phyloP scores from a whole-genome alignment of 23 tunicate species.

The Botrylloides violaceus region DNA sequence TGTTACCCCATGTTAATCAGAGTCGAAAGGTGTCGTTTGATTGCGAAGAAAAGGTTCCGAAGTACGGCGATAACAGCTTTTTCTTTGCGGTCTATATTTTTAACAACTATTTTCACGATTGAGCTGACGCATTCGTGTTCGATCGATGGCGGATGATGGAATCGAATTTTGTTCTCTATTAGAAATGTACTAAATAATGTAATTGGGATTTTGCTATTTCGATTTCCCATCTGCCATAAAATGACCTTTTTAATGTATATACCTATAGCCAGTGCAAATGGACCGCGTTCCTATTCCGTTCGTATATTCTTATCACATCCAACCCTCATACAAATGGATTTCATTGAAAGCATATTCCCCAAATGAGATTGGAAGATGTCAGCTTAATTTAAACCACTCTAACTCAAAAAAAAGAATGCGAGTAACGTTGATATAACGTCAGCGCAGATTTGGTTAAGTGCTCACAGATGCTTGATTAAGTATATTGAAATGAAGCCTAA shows the following conservation, averaged over 20 bases:
- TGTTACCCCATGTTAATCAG: background rate
- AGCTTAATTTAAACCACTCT: too few species aligned
- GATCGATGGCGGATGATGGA: background rate
- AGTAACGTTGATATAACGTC: too few species aligned
- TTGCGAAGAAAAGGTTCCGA: background rate
- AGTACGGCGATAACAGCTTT: background rate
- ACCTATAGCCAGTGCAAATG: background rate
- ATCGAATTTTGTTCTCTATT: background rate
- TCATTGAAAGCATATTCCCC: background rate
- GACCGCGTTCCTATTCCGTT: background rate
- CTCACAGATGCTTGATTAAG: too few species aligned
- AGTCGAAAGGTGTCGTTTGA: background rate
- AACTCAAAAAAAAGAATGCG: too few species aligned
- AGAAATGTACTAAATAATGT: background rate
- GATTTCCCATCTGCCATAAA: background rate
- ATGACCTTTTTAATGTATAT: background rate
- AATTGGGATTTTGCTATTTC: background rate
- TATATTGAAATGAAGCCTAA: too few species aligned
- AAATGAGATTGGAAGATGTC: background rate
- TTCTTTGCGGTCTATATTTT: background rate
- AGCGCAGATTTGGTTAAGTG: too few species aligned
- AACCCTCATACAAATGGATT: background rate
- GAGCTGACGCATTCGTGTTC: background rate
- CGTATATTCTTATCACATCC: background rate
- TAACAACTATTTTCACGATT: background rate